phyloP scores from a whole-genome alignment of 2,113 vertebrate genomes.

The Xiphophorus couchianus region DNA sequence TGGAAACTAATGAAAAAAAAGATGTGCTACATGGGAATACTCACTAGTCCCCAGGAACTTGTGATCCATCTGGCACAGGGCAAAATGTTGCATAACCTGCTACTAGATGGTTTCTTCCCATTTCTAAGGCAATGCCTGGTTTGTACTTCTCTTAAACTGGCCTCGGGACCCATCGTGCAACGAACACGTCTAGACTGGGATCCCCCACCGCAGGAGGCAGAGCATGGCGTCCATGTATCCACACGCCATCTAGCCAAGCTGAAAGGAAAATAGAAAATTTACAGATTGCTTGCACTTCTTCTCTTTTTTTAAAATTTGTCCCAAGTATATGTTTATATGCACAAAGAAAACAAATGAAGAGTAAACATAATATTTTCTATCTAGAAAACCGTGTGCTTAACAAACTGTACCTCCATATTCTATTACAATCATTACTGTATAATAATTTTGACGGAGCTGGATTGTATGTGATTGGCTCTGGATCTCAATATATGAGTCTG shows the following conservation, averaged over 20 bases:
- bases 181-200: constrained; percentile 86
- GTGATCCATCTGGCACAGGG: constrained; percentile 87
- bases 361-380: too few species aligned
- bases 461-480: too few species aligned
- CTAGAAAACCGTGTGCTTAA: too few species aligned
- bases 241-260: constrained; percentile 84
- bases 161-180: constrained; percentile 80
- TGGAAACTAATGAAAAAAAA: not conserved
- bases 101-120: constrained; percentile 83
- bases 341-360: too few species aligned
- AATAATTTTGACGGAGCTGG: too few species aligned
- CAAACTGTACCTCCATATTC: too few species aligned
- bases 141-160: constrained; percentile 78
- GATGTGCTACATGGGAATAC: constrained; percentile 23
- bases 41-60: constrained; percentile 89
- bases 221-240: constrained; percentile 89
- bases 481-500: too few species aligned
- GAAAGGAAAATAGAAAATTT: not conserved
- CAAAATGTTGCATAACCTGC: constrained; percentile 76
- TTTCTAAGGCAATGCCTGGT: constrained; percentile 81
- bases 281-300: not conserved
- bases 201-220: constrained; percentile 88
- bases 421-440: too few species aligned
- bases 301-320: not conserved
- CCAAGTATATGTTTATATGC: not conserved